Evolutionary conservation across 2,113 vertebrate species (phyloP), one percentile per base, ranked within the genome.

Genomic region (Lynx canadensis): DNA sequence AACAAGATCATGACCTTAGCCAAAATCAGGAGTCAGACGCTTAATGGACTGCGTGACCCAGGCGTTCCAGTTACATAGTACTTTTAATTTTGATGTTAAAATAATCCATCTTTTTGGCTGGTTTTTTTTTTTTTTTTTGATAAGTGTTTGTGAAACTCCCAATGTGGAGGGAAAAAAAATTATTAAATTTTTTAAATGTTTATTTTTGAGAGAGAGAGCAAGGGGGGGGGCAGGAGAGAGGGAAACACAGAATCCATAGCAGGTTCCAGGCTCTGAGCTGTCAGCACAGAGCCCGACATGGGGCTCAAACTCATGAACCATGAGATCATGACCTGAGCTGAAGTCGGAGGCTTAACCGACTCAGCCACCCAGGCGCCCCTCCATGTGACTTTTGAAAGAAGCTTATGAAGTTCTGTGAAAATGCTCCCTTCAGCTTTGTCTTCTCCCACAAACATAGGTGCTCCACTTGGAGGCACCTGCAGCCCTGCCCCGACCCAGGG

Each of bases 301-400:
- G 21, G 57, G 57, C 57, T 60, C 8, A 8, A 60, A 60, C 21
- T 60, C 21, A 23, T 18, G 18, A 60, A 23, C 21, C 21, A 9
- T 19, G 21, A 60, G 57, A 60, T 60, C 57, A 19, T 60, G 57
- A 60, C 57, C 21, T 60, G 21, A 60, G 57, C 21, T 3, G 8
- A 60, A 60, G 57, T 60, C 7, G 21, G 57, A 25, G 1, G 21
- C 57, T 25, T 60, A 25, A 60, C 21, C 0, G 57, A 60, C 21
- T 60, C 21, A 60, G 57, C 21, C 57, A 60, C 57, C 55, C 57
- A 10, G 57, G 57, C 1, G 21, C 57, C 57, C 8, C 21, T 60
- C 57, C 57, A 50, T 48, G 38, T 78, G 13, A 65, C 71, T 78
- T 89, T 63, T 89, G 41, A 33, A 78, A 90, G 78, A 31, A 66